Conservation (phyloP, 2,797 vertebrate genomes). For the Lindbergichthys nudifrons region DNA sequence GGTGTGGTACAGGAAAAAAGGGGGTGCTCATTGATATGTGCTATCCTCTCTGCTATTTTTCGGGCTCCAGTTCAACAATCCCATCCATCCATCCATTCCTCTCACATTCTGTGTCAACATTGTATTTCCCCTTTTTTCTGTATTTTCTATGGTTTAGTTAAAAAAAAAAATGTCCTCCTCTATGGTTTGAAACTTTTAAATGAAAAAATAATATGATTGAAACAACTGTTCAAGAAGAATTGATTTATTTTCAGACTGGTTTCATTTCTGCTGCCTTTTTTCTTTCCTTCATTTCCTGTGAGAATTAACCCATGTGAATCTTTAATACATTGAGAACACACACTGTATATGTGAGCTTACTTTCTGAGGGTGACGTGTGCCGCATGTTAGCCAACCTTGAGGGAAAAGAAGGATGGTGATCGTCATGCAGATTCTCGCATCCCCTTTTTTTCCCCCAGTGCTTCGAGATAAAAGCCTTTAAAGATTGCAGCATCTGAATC, state of each 20-base stretch:
- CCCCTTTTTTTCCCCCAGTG: conserved; percentile 13
- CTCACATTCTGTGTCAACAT: conserved; percentile 56
- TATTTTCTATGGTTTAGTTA: conserved; percentile 71
- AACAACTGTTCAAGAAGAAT: conserved; percentile 68
- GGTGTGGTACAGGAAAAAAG: conserved; percentile 27
- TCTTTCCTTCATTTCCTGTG: conserved; percentile 46
- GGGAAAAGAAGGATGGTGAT: conserved; percentile 40
- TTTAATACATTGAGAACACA: conserved; percentile 44
- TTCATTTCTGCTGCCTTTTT: conserved; percentile 56
- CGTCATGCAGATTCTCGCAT: conserved; percentile 41
- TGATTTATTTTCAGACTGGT: conserved; percentile 57
- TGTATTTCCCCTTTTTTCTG: conserved; percentile 49
- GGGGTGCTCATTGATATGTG: conserved; percentile 78
- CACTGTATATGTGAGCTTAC: conserved; percentile 47
- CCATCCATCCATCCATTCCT: conserved; percentile 51
- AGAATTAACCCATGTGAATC: conserved; percentile 61
- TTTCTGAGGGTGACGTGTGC: conserved; percentile 53
- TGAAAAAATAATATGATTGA: conserved; percentile 66
- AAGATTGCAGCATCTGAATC: conserved; percentile 56
- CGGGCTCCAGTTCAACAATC: conserved; percentile 64
- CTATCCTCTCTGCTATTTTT: conserved; percentile 73
- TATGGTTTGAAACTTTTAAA: conserved; percentile 67
- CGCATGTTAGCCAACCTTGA: conserved; percentile 45
- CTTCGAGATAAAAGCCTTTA: conserved; percentile 60
- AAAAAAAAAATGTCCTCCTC: conserved; percentile 49